A percentile compares a stretch with the other conserved stretches of the same genome.
Conservation (phyloP, 2,113 vertebrate genomes). For the Myotis yumanensis region DNA sequence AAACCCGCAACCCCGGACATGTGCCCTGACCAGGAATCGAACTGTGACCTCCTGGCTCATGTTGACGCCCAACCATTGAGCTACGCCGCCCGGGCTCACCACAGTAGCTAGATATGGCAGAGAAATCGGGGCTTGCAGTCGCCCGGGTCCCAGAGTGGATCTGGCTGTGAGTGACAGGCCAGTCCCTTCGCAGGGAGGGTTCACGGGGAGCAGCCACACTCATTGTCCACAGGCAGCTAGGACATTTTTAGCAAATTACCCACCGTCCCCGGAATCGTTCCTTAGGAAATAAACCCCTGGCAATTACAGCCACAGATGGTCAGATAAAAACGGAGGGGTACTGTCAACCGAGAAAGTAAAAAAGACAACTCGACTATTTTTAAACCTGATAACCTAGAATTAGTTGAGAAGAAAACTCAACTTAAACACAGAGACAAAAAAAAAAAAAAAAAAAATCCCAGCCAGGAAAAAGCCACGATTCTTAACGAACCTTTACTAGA, state of each 20-base stretch:
- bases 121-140: not conserved
- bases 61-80: too few species aligned
- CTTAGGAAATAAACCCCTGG: not conserved
- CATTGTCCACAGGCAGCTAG: not conserved
- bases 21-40: too few species aligned
- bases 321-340: not conserved
- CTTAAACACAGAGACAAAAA: not conserved
- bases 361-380: not conserved
- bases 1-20: too few species aligned
- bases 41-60: too few species aligned
- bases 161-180: not conserved
- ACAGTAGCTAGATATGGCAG: fast-evolving
- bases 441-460: not conserved
- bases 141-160: not conserved
- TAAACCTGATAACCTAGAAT: not conserved
- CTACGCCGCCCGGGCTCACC: too few species aligned
- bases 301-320: not conserved
- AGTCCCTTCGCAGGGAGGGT: not conserved
- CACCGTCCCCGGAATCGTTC: not conserved
- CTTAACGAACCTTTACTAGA: not conserved
- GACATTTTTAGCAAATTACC: not conserved
- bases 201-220: fast-evolving
- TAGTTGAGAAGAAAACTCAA: not conserved
- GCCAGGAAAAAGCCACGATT: not conserved
- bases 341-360: not conserved